phyloP scores from a whole-genome alignment of 64 coral and sea anemone genomes.

The Catalaphyllia jardinei region DNA sequence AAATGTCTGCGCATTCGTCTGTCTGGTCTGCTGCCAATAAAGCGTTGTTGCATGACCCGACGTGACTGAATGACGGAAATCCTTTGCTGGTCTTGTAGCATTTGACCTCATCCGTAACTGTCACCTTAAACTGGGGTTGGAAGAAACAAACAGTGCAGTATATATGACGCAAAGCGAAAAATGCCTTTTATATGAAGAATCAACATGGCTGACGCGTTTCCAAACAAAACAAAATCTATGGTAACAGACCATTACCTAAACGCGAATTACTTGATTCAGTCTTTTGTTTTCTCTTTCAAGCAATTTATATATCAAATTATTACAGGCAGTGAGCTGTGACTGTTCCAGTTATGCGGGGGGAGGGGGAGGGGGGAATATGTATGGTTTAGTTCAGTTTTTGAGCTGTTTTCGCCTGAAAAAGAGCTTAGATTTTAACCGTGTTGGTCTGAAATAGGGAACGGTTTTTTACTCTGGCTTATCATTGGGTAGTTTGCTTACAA shows the following conservation, averaged over 20 bases:
- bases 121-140: not conserved
- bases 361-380: not conserved
- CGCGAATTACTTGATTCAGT: not conserved
- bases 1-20: slow-evolving; percentile 7
- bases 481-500: too few relatives aligned
- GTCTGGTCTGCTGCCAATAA: not conserved
- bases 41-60: slow-evolving; percentile 15
- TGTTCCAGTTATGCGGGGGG: not conserved
- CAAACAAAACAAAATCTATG: slow-evolving; percentile 24
- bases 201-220: not conserved
- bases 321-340: not conserved
- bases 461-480: too few relatives aligned
- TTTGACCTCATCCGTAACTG: not conserved
- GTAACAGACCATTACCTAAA: slow-evolving; percentile 13
- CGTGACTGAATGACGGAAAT: slow-evolving; percentile 7
- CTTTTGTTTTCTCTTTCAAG: slow-evolving; percentile 19
- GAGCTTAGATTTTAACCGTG: too few relatives aligned
- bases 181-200: not conserved
- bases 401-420: too few relatives aligned
- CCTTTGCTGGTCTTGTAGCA: not conserved
- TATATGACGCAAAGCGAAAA: not conserved
- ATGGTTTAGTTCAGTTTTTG: not conserved
- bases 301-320: slow-evolving; percentile 10
- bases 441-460: too few relatives aligned
- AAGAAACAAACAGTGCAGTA: too few relatives aligned